Conservation (phyloP, 2,797 vertebrate genomes). For the Pipistrellus nathusii region DNA sequence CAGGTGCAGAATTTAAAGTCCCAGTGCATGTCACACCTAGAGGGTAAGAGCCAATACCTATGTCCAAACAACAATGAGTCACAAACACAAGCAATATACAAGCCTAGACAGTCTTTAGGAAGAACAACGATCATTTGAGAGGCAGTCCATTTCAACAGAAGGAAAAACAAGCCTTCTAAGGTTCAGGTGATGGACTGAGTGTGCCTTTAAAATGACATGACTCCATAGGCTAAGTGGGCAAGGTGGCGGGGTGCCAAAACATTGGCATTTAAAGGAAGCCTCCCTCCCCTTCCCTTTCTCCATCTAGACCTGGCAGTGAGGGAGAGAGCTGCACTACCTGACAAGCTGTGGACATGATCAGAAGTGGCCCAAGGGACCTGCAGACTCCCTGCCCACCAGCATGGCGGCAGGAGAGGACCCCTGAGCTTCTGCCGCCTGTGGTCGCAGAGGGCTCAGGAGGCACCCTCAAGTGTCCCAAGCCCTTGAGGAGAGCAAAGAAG, state of each 20-base stretch:
- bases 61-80: background rate
- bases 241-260: fast-evolving
- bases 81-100: background rate
- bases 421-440: too few relatives aligned
- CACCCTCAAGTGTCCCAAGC: background rate
- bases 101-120: background rate
- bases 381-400: too few relatives aligned
- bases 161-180: background rate
- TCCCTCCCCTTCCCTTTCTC: background rate
- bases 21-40: background rate
- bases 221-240: background rate
- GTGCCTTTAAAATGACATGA: background rate
- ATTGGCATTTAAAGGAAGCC: too few relatives aligned
- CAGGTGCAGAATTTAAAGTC: background rate
- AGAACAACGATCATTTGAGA: background rate
- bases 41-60: background rate
- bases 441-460: background rate
- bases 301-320: background rate
- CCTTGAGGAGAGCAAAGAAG: background rate
- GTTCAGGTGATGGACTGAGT: background rate
- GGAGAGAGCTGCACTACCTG: background rate
- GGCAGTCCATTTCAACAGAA: background rate
- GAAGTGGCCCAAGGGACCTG: background rate
- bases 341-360: fast-evolving
- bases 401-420: fast-evolving